Base-by-base conservation (phyloP, 2,888 invertebrate species). In the Euplexia lucipara region DNA sequence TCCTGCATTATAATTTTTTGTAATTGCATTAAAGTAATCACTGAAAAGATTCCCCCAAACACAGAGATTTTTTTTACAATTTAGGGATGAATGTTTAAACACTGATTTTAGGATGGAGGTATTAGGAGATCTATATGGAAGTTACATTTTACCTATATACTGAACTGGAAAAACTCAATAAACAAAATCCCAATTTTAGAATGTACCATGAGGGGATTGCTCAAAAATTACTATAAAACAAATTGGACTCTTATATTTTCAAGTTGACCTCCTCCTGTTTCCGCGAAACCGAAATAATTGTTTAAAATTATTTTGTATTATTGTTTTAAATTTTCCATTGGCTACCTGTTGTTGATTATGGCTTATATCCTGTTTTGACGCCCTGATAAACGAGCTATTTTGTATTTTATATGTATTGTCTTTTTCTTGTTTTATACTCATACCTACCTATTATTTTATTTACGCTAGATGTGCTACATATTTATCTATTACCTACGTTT, bases 181-280 rank as follows among this genome's bases (percentile, higher is more conserved):
- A 72, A 76, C 64, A 60, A 67, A 70, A 60, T 86, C 83, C 83
- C 80, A 72, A 70, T 78, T 78, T 68, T 80, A 81, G 70, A 74
- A 67, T 75, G 79, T 91, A 92, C 93, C 92, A 93, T 92, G 93
- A 94, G 92, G 92, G 93, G 92, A 93, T 92, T 90, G 70, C 81
- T 85, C 70, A 81, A 83, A 82, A 81, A 59, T 26, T 39, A 57
- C 47, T 70, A 81, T 78, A 60, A 83, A 74, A 69, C 66, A 82
- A 59, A 83, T 83, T 86, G 71, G 66, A 84, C 83, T 85, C 77
- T 83, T 86, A 86, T 86, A 85, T 88, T 87, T 86, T 85, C 85
- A 89, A 88, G 88, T 88, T 87, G 87, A 93, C 95, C 95, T 95
- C 95, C 95, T 92, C 95, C 95, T 95, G 95, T 95, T 94, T 92